These are phyloP conservation scores for Malaclemys terrapin DNA, from an alignment of 2,113 vertebrate genomes.

Conservation along the genomic window DNA sequence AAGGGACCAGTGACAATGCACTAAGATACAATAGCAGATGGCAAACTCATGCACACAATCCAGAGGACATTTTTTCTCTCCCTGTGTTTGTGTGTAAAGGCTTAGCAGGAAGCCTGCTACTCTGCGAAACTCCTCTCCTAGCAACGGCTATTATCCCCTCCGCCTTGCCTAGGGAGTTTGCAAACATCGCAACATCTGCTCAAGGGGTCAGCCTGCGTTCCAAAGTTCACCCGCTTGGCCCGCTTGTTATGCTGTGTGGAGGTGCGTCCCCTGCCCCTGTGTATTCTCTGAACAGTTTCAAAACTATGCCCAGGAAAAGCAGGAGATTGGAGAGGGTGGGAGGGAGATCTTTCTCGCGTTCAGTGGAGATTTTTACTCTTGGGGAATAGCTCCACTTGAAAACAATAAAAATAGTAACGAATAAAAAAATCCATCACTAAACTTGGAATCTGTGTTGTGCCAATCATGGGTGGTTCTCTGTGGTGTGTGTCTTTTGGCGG, in stretches of 20 bases:
- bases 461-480: not conserved
- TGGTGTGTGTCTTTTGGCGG: not conserved
- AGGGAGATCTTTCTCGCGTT: not conserved
- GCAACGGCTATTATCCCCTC: conserved; percentile 76
- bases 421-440: not conserved
- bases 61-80: conserved; percentile 59
- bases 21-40: conserved; percentile 56
- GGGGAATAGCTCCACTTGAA: not conserved
- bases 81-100: not conserved
- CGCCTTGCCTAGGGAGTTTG: conserved; percentile 55
- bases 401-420: not conserved
- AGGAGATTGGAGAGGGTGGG: not conserved
- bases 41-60: fast-evolving
- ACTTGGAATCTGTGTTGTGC: not conserved
- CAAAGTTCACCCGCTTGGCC: not conserved
- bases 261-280: not conserved
- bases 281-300: not conserved
- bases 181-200: conserved; percentile 48
- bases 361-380: not conserved
- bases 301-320: not conserved
- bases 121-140: conserved; percentile 79
- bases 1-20: not conserved
- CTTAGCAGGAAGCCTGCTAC: conserved; percentile 70
- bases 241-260: not conserved
- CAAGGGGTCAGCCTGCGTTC: not conserved